Evolutionary conservation across 2,888 invertebrate genomes (phyloP).

Genomic region (Sesia bembeciformis): DNA sequence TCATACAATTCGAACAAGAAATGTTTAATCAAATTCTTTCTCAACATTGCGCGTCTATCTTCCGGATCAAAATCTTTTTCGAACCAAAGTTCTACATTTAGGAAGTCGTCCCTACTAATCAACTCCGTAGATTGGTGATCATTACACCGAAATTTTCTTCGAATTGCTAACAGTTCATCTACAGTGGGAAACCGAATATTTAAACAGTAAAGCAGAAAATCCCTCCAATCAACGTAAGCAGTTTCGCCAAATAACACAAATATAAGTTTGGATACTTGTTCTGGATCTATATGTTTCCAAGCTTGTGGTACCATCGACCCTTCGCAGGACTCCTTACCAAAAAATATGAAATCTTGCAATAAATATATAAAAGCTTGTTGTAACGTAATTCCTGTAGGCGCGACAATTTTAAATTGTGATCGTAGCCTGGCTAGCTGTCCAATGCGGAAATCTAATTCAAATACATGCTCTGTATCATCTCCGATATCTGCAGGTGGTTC

Average conservation of each 20-base stretch:
- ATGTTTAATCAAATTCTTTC: conserved; percentile 60
- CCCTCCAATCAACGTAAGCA: conserved; percentile 77
- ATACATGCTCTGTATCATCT: conserved; percentile 20
- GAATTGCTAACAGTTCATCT: conserved; percentile 65
- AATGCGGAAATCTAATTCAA: conserved; percentile 44
- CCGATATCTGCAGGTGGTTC: conserved; percentile 17
- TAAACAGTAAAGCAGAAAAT: conserved; percentile 77
- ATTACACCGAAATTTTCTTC: conserved; percentile 55
- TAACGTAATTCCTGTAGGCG: conserved; percentile 51
- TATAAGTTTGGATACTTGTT: conserved; percentile 55
- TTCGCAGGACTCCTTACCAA: conserved; percentile 55
- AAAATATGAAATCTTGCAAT: conserved; percentile 67
- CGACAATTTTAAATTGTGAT: conserved; percentile 50
- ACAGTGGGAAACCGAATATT: conserved; percentile 70
- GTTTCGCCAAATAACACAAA: conserved; percentile 67
- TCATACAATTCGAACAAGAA: conserved; percentile 75
- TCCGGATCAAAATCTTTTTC: conserved; percentile 39
- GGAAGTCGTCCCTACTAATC: conserved; percentile 40
- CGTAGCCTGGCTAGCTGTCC: conserved; percentile 46
- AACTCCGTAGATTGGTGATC: conserved; percentile 57
- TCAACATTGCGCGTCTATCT: conserved; percentile 28
- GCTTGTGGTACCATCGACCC: conserved; percentile 40
- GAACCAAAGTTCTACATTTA: conserved; percentile 48
- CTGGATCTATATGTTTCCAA: conserved; percentile 57
- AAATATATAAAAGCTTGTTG: conserved; percentile 65